Base-by-base conservation (phyloP, 2,888 invertebrate genomes). In the Rhodophaea formosa region DNA sequence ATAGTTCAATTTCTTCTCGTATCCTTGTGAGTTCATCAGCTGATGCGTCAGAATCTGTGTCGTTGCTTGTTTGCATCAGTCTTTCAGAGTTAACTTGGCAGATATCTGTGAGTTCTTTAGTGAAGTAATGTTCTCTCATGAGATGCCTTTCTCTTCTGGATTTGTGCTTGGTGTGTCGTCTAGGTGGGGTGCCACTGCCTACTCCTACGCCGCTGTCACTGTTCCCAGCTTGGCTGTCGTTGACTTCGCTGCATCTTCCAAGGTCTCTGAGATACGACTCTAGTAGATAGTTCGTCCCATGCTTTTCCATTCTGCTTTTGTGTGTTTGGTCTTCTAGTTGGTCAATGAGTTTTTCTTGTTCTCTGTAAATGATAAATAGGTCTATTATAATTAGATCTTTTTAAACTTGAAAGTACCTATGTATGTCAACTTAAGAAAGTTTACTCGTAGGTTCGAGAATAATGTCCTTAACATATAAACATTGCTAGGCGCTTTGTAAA, bases 291-390 rank as follows among this genome's bases (percentile, higher is more conserved):
- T 96, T 96, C 62, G 95, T 95, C 15, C 96, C 96, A 74, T 95
- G 93, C 71, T 95, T 95, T 64, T 94, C 93, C 83, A 95, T 94
- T 52, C 96, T 88, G 47, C 92, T 93, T 64, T 94, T 93, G 81
- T 96, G 96, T 30, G 95, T 94, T 74, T 95, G 95, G 74, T 95
- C 95, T 88, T 96, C 96, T 68, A 96, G 93, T 72, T 93, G 93
- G 63, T 95, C 95, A 69, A 97, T 97, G 72, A 96, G 93, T 71
- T 94, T 93, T 77, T 97, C 96, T 77, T 95, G 94, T 72, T 95
- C 94, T 69, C 94, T 94, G 88, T 57, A 72, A 77, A 62, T 14
- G 15, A 32, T 15, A 29, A 57, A 46, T 30, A 8, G 10, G 8
- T 15, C 7, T 30, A 47, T 30, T 0, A 29, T 23, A 15, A 45